phyloP scores from a whole-genome alignment of 1,140 invertebrate species.

The Atta texana region DNA sequence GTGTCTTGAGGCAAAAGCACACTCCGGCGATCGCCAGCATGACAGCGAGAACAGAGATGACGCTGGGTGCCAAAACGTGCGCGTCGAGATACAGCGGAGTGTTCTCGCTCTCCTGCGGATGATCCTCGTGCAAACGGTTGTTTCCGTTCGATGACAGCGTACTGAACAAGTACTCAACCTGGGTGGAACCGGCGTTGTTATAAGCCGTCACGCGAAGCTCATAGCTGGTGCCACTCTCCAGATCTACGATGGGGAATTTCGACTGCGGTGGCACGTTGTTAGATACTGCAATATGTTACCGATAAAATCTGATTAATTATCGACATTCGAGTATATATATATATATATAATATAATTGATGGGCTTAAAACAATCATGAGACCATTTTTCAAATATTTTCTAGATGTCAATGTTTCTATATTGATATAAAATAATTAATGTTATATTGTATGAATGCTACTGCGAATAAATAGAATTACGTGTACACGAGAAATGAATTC shows the following conservation, averaged over 20 bases:
- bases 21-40: slow-evolving; percentile 85
- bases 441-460: not conserved
- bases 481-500: not conserved
- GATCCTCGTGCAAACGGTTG: slow-evolving; percentile 81
- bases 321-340: no score
- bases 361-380: not conserved
- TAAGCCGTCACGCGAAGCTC: slow-evolving; percentile 89
- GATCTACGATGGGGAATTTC: slow-evolving; percentile 87
- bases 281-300: slow-evolving; percentile 81
- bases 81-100: slow-evolving; percentile 85
- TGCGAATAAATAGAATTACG: not conserved
- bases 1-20: slow-evolving; percentile 86
- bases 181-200: slow-evolving; percentile 91
- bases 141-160: slow-evolving; percentile 87
- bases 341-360: not conserved
- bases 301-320: slow-evolving; percentile 14
- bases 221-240: slow-evolving; percentile 90
- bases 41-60: slow-evolving; percentile 85
- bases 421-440: not conserved
- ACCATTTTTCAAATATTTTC: not conserved
- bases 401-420: not conserved
- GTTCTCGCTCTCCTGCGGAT: slow-evolving; percentile 80
- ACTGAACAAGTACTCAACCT: slow-evolving; percentile 89
- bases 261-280: slow-evolving; percentile 86
- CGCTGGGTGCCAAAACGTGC: slow-evolving; percentile 85